These are phyloP conservation scores for Boleophthalmus pectinirostris DNA, from an alignment of 2,113 vertebrate genomes.

Conservation along the genomic window DNA sequence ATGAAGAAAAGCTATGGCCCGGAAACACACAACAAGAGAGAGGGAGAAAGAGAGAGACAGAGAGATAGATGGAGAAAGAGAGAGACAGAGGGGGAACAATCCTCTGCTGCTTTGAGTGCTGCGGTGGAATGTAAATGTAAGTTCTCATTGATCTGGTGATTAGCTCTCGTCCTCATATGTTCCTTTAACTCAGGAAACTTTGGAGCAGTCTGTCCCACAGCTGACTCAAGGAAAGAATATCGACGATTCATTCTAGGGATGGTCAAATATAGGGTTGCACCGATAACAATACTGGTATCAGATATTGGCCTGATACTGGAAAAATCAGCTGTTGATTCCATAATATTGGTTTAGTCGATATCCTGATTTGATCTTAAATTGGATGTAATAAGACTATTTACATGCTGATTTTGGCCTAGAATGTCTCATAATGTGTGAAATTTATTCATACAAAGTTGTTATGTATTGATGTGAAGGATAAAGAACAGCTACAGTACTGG, in stretches of 20 bases:
- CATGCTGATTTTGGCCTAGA: too few species aligned
- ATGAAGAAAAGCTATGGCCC: conserved; percentile 52
- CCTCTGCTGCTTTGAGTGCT: conserved; percentile 21
- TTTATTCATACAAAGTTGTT: too few species aligned
- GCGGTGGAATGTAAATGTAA: conserved; percentile 60
- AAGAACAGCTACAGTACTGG: too few species aligned
- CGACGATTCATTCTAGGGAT: neutral
- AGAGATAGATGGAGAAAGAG: conserved; percentile 37
- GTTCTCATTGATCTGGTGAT: conserved; percentile 60
- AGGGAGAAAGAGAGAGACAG: conserved; percentile 20
- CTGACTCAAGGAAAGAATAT: neutral
- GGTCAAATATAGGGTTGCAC: too few species aligned
- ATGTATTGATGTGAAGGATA: too few species aligned
- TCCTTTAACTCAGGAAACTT: conserved; percentile 41
- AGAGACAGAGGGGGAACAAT: conserved; percentile 20
- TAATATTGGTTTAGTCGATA: too few species aligned
- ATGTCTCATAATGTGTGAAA: too few species aligned
- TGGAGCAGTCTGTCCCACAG: neutral
- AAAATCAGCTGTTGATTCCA: too few species aligned
- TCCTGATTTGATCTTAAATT: too few species aligned
- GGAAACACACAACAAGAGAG: conserved; percentile 39
- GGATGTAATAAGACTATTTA: too few species aligned
- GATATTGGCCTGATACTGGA: too few species aligned
- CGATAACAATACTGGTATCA: too few species aligned
- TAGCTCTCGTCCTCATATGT: conserved; percentile 33